Evolutionary conservation across 2,113 vertebrate genomes (phyloP).

Genomic region (Cyprinodon tularosa): DNA sequence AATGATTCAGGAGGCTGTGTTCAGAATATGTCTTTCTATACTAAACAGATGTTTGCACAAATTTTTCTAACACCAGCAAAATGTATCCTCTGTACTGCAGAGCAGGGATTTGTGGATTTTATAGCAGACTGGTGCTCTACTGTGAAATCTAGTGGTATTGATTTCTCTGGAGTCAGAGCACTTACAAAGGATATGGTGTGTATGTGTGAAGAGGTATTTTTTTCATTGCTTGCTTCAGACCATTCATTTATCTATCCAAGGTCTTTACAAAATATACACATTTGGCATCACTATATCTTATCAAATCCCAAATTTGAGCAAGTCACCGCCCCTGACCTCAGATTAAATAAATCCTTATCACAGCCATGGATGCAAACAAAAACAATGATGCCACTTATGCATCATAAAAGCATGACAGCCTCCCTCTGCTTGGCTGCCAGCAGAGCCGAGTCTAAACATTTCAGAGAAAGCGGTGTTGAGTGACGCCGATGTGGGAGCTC

Average conservation of each 20-base stretch:
- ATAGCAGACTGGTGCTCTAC: slow-evolving; percentile 48
- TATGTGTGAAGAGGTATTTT: slow-evolving; percentile 37
- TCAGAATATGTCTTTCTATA: neutral
- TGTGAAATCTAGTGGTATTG: slow-evolving; percentile 63
- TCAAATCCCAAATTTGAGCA: slow-evolving; percentile 33
- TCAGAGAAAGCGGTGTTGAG: slow-evolving; percentile 62
- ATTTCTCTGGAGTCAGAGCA: slow-evolving; percentile 56
- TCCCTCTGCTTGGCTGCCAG: slow-evolving; percentile 40
- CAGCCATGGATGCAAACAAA: slow-evolving; percentile 32
- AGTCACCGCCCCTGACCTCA: slow-evolving; percentile 37
- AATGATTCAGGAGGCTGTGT: slow-evolving; percentile 7
- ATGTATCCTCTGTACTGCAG: slow-evolving; percentile 41
- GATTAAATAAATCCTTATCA: slow-evolving; percentile 50
- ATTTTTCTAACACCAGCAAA: slow-evolving; percentile 23
- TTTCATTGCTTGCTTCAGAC: slow-evolving; percentile 41
- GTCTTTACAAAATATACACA: slow-evolving; percentile 6
- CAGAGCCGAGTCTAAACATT: slow-evolving; percentile 48
- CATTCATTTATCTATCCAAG: slow-evolving; percentile 38
- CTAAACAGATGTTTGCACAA: slow-evolving; percentile 28
- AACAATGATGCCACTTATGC: slow-evolving; percentile 56
- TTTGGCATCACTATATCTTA: slow-evolving; percentile 9
- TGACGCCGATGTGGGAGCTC: slow-evolving; percentile 68
- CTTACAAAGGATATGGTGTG: slow-evolving; percentile 42
- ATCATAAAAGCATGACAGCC: slow-evolving; percentile 54
- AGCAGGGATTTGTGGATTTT: slow-evolving; percentile 54